Base-by-base conservation (phyloP, 2,888 invertebrate genomes). In the Eucriotettix oculatus region DNA sequence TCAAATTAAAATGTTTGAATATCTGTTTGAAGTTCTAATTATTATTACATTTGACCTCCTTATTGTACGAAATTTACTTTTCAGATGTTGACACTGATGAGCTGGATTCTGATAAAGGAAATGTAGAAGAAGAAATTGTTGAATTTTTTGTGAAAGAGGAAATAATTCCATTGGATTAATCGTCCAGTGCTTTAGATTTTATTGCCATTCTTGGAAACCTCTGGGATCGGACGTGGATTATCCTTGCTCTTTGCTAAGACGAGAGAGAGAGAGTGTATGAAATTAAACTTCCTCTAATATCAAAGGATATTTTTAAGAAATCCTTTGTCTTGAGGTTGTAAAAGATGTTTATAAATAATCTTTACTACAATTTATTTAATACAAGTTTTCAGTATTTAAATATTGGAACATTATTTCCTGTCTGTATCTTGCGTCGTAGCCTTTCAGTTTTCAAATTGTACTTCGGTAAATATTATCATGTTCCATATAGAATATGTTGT, bases 111-210 rank as follows among this genome's bases (percentile, higher is more conserved):
- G 90, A 93, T 71, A 79, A 83, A 58, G 82, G 83, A 68, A 92
- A 93, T 73, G 84, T 92, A 69, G 93, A 94, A 73, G 96, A 96
- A 73, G 96, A 97, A 79, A 81, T 88, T 71, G 87, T 97, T 70
- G 96, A 97, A 86, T 95, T 96, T 86, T 90, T 97, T 80, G 84
- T 96, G 73, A 95, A 95, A 81, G 94, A 96, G 80, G 95, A 96
- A 82, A 82, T 83, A 70, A 86, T 84, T 17, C 75, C 84, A 67
- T 78, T 90, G 72, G 90, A 90, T 79, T 89, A 86, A 70, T 53
- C n/a, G 16, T 14, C 29, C 16, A 58, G 42, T 52, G 48, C 16
- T 16, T 29, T 9, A 16, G 16, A n/a, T n/a, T 10, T 10, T 42
- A 12, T 5, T 52, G 56, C 59, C 60, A 60, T 53, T 55, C 60